Percentiles rank a stretch among this genome's conserved stretches.
These are phyloP conservation scores for Pantala flavescens DNA, from an alignment of 1,140 invertebrate genomes.

Conservation along the genomic window DNA sequence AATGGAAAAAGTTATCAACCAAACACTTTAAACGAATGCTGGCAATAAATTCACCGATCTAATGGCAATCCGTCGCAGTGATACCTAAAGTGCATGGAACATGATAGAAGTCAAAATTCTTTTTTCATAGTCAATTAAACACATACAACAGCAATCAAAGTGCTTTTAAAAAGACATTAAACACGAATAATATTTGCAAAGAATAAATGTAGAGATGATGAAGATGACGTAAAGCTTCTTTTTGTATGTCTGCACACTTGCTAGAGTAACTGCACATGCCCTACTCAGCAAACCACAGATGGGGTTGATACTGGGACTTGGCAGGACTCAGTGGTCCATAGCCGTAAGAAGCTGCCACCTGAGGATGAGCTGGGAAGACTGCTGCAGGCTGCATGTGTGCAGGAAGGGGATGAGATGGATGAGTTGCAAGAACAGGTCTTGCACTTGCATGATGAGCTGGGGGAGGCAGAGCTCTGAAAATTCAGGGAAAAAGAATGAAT, in stretches of 20 bases:
- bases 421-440: constrained; percentile 60
- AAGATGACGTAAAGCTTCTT: not conserved
- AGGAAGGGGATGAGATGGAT: constrained; percentile 65
- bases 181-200: not conserved
- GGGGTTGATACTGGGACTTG: constrained; percentile 56
- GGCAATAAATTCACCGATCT: no score
- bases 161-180: constrained; percentile 10
- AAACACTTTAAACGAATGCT: not conserved
- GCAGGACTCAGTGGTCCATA: constrained; percentile 61
- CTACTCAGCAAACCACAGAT: constrained; percentile 67
- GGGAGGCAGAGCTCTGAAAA: constrained; percentile 50
- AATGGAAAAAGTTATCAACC: not conserved
- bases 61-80: not conserved
- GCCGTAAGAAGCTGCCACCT: constrained; percentile 52
- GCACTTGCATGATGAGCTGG: constrained; percentile 77
- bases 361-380: constrained; percentile 52
- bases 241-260: not conserved
- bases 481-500: not conserved
- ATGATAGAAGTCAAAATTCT: not conserved
- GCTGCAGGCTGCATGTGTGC: constrained; percentile 67
- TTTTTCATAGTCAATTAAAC: not conserved
- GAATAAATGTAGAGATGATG: not conserved
- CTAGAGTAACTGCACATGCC: not conserved
- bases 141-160: constrained; percentile 9
- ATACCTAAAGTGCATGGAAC: not conserved